These are phyloP conservation scores for Enoplosus armatus DNA, from an alignment of 2,797 vertebrate genomes.

Conservation along the genomic window DNA sequence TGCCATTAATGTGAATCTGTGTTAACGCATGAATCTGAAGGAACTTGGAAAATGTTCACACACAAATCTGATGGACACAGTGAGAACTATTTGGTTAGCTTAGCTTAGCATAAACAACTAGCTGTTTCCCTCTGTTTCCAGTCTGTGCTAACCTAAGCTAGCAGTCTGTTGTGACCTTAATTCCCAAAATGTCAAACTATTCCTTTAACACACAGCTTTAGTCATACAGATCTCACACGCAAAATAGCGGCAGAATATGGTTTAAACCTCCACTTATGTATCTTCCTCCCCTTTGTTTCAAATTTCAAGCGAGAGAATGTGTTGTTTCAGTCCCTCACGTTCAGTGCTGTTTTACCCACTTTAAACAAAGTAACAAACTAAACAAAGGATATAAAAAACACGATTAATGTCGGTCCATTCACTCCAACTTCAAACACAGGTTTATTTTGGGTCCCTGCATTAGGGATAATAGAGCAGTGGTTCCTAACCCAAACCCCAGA, in stretches of 20 bases:
- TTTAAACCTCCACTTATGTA: background rate
- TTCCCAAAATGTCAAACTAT: background rate
- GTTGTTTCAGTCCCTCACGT: background rate
- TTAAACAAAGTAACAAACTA: background rate
- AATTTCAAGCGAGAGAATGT: background rate
- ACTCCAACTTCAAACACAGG: conserved; percentile 3
- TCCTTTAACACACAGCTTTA: conserved; percentile 2
- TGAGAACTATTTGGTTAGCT: conserved; percentile 2
- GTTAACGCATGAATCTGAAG: conserved; percentile 28
- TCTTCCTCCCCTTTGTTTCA: background rate
- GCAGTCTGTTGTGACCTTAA: background rate
- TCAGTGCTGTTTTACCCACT: background rate
- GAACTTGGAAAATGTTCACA: conserved; percentile 19
- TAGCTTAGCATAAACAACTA: conserved; percentile 8
- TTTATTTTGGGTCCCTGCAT: conserved; percentile 20
- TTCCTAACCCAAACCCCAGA: conserved; percentile 20
- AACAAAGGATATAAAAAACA: background rate
- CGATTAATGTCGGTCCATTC: background rate
- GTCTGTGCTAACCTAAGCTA: conserved; percentile 2
- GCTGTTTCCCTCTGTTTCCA: conserved; percentile 15
- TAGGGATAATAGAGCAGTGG: background rate
- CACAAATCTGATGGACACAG: conserved; percentile 21
- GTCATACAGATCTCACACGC: background rate
- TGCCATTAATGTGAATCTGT: conserved; percentile 40
- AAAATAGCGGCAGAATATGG: background rate